Evolutionary conservation across 2,888 invertebrate species (phyloP).

Genomic region (Adelognathus sp.): DNA sequence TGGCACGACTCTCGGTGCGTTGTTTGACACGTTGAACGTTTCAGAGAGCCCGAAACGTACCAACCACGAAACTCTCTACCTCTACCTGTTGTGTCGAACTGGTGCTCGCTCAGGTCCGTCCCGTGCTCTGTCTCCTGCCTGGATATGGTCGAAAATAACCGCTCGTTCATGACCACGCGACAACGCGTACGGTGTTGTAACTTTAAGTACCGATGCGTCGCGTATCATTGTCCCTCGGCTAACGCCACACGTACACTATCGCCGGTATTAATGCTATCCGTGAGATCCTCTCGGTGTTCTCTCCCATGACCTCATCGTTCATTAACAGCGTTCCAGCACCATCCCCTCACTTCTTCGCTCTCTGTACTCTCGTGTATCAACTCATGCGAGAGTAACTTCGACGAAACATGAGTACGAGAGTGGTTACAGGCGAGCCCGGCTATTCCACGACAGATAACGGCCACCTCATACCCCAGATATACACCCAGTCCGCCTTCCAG

Average conservation of each 20-base stretch:
- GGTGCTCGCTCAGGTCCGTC: not conserved
- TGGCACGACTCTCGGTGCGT: slow-evolving; percentile 10
- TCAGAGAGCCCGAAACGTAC: slow-evolving; percentile 12
- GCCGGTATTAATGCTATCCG: not conserved
- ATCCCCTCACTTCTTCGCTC: not conserved
- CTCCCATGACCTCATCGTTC: not conserved
- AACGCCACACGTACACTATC: slow-evolving; percentile 29
- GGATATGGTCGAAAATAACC: slow-evolving; percentile 43
- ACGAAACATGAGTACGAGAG: slow-evolving; percentile 11
- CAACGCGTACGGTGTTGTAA: slow-evolving; percentile 30
- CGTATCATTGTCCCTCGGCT: slow-evolving; percentile 40
- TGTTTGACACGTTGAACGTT: slow-evolving; percentile 39
- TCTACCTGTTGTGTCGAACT: slow-evolving; percentile 46
- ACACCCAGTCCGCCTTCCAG: not conserved
- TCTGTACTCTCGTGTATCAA: not conserved
- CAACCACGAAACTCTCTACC: slow-evolving; percentile 38
- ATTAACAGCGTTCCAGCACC: not conserved
- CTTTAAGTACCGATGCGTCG: slow-evolving; percentile 46
- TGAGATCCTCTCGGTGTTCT: not conserved
- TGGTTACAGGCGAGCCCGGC: not conserved
- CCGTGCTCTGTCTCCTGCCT: not conserved
- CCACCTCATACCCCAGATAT: not conserved
- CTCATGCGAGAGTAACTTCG: slow-evolving; percentile 21
- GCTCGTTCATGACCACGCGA: slow-evolving; percentile 37
- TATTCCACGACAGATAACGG: not conserved